These are phyloP conservation scores for Cacatua alba DNA, from an alignment of 2,113 vertebrate genomes.

Conservation along the genomic window DNA sequence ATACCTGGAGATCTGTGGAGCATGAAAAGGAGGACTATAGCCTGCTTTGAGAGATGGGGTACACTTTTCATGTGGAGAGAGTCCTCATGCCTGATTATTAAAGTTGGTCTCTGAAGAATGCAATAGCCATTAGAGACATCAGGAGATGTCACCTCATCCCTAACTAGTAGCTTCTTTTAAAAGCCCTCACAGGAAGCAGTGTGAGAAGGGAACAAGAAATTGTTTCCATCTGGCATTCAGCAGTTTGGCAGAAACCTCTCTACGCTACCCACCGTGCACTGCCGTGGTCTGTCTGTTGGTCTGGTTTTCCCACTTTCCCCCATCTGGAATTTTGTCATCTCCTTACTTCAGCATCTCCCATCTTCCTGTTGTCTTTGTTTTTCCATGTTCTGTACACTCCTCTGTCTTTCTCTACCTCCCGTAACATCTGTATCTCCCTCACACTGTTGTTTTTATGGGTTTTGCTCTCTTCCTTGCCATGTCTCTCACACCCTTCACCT, in stretches of 20 bases:
- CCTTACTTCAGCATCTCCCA: neutral
- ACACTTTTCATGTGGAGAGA: conserved; percentile 9
- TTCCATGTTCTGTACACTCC: neutral
- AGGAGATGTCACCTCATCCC: conserved; percentile 60
- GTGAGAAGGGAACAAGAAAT: conserved; percentile 34
- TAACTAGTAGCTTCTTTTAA: conserved; percentile 1
- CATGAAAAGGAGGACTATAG: conserved; percentile 31
- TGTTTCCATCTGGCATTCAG: conserved; percentile 52
- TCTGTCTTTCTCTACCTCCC: neutral
- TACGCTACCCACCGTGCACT: neutral
- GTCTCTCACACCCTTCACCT: conserved; percentile 63
- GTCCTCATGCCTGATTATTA: conserved; percentile 31
- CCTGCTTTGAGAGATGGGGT: conserved; percentile 19
- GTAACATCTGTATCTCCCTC: neutral
- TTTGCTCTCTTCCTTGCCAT: neutral
- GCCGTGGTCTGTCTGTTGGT: neutral
- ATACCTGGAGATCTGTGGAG: neutral
- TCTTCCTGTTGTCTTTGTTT: neutral
- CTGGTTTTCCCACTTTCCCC: neutral
- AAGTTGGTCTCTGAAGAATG: conserved; percentile 26
- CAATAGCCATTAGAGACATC: conserved; percentile 20
- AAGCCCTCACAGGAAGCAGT: conserved; percentile 53
- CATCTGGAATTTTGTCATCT: neutral
- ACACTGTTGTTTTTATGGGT: neutral
- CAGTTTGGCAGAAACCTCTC: neutral